These are phyloP conservation scores for Nephrocerus scutellatus DNA, from an alignment of 2,888 invertebrate species.

Conservation along the genomic window DNA sequence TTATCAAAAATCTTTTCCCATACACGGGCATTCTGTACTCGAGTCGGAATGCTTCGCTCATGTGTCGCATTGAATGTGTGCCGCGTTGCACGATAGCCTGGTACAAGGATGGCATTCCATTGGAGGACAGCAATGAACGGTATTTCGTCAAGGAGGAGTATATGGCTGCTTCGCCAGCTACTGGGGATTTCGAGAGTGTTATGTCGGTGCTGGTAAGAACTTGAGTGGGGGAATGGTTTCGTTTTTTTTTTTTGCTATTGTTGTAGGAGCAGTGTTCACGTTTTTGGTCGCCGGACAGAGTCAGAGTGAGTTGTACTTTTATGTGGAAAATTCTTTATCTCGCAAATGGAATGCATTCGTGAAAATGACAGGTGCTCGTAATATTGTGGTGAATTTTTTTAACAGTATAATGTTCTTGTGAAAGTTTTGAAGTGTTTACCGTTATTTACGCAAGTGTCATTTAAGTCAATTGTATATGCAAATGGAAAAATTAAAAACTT, in stretches of 20 bases:
- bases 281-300: too few species aligned
- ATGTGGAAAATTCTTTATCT: too few species aligned
- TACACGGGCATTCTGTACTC: slow-evolving; percentile 76
- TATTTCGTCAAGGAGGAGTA: slow-evolving; percentile 64
- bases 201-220: slow-evolving; percentile 70
- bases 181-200: slow-evolving; percentile 83
- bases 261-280: too few species aligned
- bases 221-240: neutral
- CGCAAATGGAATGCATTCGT: too few species aligned
- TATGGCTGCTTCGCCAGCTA: slow-evolving; percentile 65
- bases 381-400: too few species aligned
- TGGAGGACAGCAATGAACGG: slow-evolving; percentile 52
- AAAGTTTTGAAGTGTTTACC: too few species aligned
- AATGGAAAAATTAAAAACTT: too few species aligned
- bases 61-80: slow-evolving; percentile 83
- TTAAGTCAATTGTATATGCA: too few species aligned
- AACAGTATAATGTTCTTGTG: too few species aligned
- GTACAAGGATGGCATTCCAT: slow-evolving; percentile 69
- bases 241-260: slow-evolving; percentile 4
- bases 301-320: too few species aligned
- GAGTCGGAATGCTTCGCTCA: slow-evolving; percentile 67
- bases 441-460: too few species aligned
- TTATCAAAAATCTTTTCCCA: slow-evolving; percentile 74
- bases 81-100: slow-evolving; percentile 79
- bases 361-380: too few species aligned